Conservation (phyloP, 2,113 vertebrate genomes). For the Muscicapa adusta region DNA sequence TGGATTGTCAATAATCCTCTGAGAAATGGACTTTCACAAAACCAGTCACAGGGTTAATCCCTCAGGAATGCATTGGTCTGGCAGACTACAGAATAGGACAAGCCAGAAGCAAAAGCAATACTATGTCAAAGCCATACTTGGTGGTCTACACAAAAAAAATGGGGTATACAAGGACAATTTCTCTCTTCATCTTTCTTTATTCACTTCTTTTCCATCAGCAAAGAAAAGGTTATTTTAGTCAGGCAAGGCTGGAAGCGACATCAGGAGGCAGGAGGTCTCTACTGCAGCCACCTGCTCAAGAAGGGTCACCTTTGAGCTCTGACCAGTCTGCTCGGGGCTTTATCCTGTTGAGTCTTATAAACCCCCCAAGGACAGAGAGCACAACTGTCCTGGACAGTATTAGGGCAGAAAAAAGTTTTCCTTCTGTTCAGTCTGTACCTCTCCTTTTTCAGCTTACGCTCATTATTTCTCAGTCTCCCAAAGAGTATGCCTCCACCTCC, state of each 20-base stretch:
- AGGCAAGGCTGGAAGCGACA: neutral
- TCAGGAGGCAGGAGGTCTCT: neutral
- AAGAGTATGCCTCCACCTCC: neutral
- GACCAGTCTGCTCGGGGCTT: neutral
- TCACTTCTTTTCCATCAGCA: neutral
- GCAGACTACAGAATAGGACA: neutral
- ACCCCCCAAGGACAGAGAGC: neutral
- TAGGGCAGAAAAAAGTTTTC: neutral
- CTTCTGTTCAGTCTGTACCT: neutral
- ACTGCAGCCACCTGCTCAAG: neutral
- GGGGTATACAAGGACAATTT: neutral
- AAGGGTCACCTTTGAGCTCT: neutral
- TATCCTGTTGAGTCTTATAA: neutral
- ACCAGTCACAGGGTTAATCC: neutral
- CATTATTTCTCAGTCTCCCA: neutral
- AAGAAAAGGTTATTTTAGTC: neutral
- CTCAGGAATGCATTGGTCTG: neutral
- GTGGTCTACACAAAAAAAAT: neutral
- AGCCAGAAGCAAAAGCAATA: neutral
- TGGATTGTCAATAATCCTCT: neutral
- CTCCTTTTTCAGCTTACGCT: neutral
- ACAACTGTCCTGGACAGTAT: neutral
- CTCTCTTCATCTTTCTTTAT: neutral
- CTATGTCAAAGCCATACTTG: neutral
- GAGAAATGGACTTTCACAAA: conserved; percentile 1